Evolutionary conservation across 2,797 vertebrate genomes (phyloP), one percentile per base, ranked within the genome.

Genomic region (Sternarchorhynchus goeldii): DNA sequence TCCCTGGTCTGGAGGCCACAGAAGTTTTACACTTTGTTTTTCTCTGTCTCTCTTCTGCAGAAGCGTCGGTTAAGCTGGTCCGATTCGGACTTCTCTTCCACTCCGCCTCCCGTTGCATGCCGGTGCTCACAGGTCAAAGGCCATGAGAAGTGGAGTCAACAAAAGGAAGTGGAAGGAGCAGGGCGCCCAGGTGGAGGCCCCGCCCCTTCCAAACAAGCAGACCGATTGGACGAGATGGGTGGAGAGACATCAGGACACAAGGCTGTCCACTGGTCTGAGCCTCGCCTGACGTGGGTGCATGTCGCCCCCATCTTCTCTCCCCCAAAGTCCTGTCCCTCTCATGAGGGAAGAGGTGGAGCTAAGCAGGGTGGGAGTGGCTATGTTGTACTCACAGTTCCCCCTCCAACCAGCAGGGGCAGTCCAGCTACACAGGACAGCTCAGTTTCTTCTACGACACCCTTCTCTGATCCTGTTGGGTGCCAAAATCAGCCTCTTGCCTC

Each of bases 201-300:
- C 76, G 70, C 39, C 41, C 74, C 17, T 68, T 75, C 17, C 0
- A 55, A 71, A 77, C 71, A 6, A 32, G 72, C 10, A 57, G 76
- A 10, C 36, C 65, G 8, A 68, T 57, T 41, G 7, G 63, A 77
- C 58, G 73, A 59, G 20, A 68, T 5, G 65, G 18, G 16, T 1
- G 63, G 70, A 20, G 81, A 83, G 59, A 74, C 57, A 0, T 83
- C 84, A 0, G 82, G 83, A 66, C 87, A 85, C 88, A 89, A 86
- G 81, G 79, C 67, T 14, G 87, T 87, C 39, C 85, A 85, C n/a
- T 90, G 87, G 88, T 92, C 94, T 0, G 85, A 92, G 79, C 89
- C 95, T 18, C 94, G 93, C 82, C 86, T 94, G 72, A 94, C 95
- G 0, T 95, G 94, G 95, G 92, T 94, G 74, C 95, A 96, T n/a